Base-by-base conservation (phyloP, 2,113 vertebrate species). In the Nettapus auritus region DNA sequence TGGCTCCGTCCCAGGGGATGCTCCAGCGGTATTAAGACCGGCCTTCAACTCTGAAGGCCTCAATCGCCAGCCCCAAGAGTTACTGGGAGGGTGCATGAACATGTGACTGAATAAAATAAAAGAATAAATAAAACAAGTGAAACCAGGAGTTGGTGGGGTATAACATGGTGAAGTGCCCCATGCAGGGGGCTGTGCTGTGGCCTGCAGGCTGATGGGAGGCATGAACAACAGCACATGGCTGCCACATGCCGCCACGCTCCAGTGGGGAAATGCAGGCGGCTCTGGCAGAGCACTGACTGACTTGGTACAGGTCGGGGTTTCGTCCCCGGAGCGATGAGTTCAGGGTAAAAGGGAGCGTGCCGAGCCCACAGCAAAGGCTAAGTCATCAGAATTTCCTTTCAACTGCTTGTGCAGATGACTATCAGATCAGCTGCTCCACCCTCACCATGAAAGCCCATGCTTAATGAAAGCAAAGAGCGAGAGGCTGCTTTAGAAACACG, bases 311-410 rank as follows among this genome's bases (percentile, higher is more conserved):
- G 66, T 53, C 6, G 1, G 53, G 66, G 59, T 74, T 60, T 80
- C 40, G 79, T 34, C 57, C 14, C 53, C 4, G 2, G 0, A 62
- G 77, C 7, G 0, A 7, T 40, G 52, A 69, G 23, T 66, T 81
- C 67, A 50, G 77, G 31, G 44, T 88, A 63, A 88, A 70, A 15
- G 18, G 13, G 29, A 76, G 67, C 2, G 0, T 69, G 57, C 3
- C 0, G 22, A 91, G 42, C 26, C 28, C 19, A 11, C 44, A 71
- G 42, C 75, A 83, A 78, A 90, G 34, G 48, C 48, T 71, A 83
- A 78, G 38, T 74, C 93, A 94, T 88, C 75, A 88, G 59, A 74
- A 93, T 57, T 91, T 91, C 79, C 71, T 91, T 92, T 92, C 85
- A 94, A 89, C 71, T 74, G 46, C 63, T 70, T 55, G 55, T 9